Evolutionary conservation across 2,888 invertebrate species (phyloP).

Genomic region (Netelia inedita): DNA sequence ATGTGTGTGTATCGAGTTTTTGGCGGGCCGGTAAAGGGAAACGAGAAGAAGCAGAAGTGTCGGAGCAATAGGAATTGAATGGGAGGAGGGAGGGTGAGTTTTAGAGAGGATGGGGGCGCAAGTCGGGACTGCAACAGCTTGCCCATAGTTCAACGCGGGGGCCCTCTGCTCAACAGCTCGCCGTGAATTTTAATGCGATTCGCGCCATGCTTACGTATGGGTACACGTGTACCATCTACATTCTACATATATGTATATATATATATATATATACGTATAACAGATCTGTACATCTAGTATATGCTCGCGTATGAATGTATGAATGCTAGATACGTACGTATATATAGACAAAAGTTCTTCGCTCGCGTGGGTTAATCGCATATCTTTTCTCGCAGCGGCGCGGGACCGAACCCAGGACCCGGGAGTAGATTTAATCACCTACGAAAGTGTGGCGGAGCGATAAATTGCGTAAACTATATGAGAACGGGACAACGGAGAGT

Average conservation of each 20-base stretch:
- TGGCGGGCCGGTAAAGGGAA: slow-evolving; percentile 46
- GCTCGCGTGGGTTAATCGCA: slow-evolving; percentile 52
- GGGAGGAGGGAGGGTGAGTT: slow-evolving; percentile 27
- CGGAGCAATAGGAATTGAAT: slow-evolving; percentile 56
- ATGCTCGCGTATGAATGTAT: slow-evolving; percentile 52
- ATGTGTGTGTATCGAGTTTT: slow-evolving; percentile 4
- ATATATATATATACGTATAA: slow-evolving; percentile 2
- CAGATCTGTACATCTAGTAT: slow-evolving; percentile 25
- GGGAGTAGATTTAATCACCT: slow-evolving; percentile 54
- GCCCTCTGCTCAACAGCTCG: slow-evolving; percentile 76
- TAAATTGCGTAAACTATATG: slow-evolving; percentile 39
- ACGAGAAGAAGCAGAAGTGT: slow-evolving; percentile 53
- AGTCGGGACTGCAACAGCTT: slow-evolving; percentile 80
- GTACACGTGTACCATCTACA: slow-evolving; percentile 55
- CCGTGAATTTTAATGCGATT: slow-evolving; percentile 81
- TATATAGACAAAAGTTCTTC: slow-evolving; percentile 42
- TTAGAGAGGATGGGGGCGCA: slow-evolving; percentile 28
- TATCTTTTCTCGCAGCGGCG: slow-evolving; percentile 47
- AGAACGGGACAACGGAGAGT: slow-evolving; percentile 14
- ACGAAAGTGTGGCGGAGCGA: slow-evolving; percentile 43
- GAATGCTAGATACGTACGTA: slow-evolving; percentile 30
- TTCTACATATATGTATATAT: slow-evolving; percentile 20
- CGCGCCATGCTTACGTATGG: slow-evolving; percentile 68
- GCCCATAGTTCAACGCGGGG: slow-evolving; percentile 80
- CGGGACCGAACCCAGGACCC: slow-evolving; percentile 6